Evolutionary conservation across 2,888 invertebrate genomes (phyloP).

Genomic region (Amiota communis): DNA sequence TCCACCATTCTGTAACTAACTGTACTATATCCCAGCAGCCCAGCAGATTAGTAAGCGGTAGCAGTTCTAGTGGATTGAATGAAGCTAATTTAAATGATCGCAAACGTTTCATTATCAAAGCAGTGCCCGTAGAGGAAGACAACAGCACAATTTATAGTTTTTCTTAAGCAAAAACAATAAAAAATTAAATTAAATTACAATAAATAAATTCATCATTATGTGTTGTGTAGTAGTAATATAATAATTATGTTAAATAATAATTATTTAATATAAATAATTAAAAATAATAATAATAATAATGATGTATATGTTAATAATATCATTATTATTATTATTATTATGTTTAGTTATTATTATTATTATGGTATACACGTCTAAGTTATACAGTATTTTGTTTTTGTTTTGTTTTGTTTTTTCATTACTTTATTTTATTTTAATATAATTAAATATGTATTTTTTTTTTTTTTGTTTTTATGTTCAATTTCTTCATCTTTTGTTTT

Average conservation of each 20-base stretch:
- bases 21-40: neutral
- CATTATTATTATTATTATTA: neutral
- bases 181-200: neutral
- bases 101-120: slow-evolving; percentile 69
- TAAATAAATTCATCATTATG: neutral
- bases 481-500: neutral
- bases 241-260: neutral
- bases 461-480: neutral
- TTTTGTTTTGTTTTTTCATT: neutral
- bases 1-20: no score
- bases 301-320: neutral
- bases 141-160: slow-evolving; percentile 67
- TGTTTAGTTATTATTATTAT: no score
- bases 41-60: slow-evolving; percentile 27
- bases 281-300: neutral
- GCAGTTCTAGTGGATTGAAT: neutral
- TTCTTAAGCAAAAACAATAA: slow-evolving; percentile 28
- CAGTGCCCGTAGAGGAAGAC: slow-evolving; percentile 67
- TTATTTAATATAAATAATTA: neutral
- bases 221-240: no score
- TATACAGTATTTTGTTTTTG: neutral
- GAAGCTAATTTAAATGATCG: slow-evolving; percentile 56
- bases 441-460: neutral
- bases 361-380: neutral
- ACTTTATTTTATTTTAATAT: neutral